Conservation (phyloP, 1,140 invertebrate genomes). For the Venturia canescens region DNA sequence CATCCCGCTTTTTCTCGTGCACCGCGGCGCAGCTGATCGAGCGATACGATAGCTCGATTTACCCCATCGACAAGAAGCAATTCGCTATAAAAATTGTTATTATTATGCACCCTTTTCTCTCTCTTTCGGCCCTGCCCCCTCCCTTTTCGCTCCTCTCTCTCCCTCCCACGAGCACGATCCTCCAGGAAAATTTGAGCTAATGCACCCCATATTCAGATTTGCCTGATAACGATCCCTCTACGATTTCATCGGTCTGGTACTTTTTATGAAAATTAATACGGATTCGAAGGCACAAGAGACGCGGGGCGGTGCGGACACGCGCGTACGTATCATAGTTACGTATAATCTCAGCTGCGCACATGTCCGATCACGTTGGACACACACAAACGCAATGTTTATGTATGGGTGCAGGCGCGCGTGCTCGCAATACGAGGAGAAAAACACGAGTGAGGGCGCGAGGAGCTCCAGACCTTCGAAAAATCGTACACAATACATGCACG, state of each 20-base stretch:
- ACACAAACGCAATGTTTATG: neutral
- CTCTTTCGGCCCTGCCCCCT: neutral
- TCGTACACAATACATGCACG: neutral
- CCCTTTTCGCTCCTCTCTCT: too few relatives aligned
- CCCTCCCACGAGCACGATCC: neutral
- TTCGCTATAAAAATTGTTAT: neutral
- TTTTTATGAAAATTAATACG: constrained; percentile 13
- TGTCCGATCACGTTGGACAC: neutral
- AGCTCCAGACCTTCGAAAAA: constrained; percentile 11
- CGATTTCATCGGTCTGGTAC: neutral
- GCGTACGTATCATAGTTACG: constrained; percentile 26
- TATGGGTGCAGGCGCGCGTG: constrained; percentile 36
- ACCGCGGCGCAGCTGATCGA: neutral
- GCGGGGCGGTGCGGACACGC: constrained; percentile 33
- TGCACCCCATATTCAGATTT: constrained; percentile 17
- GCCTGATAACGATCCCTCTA: constrained; percentile 7
- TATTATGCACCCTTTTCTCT: neutral
- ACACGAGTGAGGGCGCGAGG: constrained; percentile 29
- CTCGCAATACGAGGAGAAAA: constrained; percentile 44
- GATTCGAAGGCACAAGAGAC: neutral
- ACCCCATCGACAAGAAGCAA: neutral
- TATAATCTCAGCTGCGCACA: neutral
- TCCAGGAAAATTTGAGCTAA: constrained; percentile 14
- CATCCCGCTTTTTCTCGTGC: neutral
- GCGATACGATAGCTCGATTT: constrained; percentile 28